phyloP scores from a whole-genome alignment of 2,113 vertebrate genomes.

The Tichodroma muraria region DNA sequence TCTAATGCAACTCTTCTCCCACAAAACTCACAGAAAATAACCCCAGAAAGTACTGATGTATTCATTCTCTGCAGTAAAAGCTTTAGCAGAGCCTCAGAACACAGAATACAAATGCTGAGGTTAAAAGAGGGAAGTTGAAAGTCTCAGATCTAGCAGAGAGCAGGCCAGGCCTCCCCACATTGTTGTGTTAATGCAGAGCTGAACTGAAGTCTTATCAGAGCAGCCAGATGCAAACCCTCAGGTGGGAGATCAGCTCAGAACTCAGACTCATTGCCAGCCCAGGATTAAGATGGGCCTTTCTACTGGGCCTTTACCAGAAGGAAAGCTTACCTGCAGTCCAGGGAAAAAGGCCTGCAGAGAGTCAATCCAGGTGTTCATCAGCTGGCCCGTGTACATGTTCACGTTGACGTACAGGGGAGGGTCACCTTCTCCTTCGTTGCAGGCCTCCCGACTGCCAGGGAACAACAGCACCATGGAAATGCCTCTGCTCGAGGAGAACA shows the following conservation, averaged over 20 bases:
- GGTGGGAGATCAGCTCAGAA: not conserved
- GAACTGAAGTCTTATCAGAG: not conserved
- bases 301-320: rapidly evolving
- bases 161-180: not conserved
- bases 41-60: not conserved
- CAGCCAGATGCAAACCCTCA: not conserved
- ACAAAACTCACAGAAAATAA: not conserved
- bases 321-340: constrained; percentile 83
- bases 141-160: not conserved
- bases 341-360: constrained; percentile 99
- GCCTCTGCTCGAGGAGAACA: not conserved
- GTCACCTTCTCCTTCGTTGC: constrained; percentile 95
- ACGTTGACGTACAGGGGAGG: constrained; percentile 96
- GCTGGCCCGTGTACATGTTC: constrained; percentile 96
- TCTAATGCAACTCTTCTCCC: not conserved
- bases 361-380: constrained; percentile 99
- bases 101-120: not conserved
- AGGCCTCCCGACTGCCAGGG: constrained; percentile 82
- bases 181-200: not conserved
- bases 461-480: not conserved
- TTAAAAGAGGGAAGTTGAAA: not conserved
- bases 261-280: not conserved
- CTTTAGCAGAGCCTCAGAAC: not conserved
- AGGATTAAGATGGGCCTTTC: not conserved
- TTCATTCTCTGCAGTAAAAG: not conserved